phyloP scores from a whole-genome alignment of 2,888 invertebrate genomes.

The Sesia bembeciformis region DNA sequence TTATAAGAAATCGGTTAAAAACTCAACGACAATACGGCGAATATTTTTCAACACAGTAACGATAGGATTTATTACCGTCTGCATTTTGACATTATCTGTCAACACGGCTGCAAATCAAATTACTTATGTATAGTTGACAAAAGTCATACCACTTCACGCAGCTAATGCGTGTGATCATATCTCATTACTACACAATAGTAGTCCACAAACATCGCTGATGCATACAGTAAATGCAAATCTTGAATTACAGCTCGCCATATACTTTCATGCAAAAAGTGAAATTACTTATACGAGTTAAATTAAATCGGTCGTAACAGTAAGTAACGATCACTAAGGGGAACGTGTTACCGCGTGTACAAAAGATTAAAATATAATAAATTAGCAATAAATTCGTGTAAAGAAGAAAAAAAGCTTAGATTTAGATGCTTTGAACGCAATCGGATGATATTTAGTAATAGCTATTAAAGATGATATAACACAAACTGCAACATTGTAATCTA shows the following conservation, averaged over 20 bases:
- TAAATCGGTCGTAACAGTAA: constrained; percentile 18
- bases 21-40: too few relatives aligned
- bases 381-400: background rate
- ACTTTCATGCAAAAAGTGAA: constrained; percentile 10
- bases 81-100: constrained; percentile 3
- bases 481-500: background rate
- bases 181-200: constrained; percentile 26
- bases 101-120: constrained; percentile 8
- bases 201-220: constrained; percentile 24
- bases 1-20: too few relatives aligned
- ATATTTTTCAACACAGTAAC: too few relatives aligned
- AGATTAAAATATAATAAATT: background rate
- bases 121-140: constrained; percentile 1
- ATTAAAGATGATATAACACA: constrained; percentile 4
- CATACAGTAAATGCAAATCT: constrained; percentile 20
- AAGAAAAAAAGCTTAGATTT: constrained; percentile 1
- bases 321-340: constrained; percentile 20
- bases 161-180: constrained; percentile 19
- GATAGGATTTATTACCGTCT: too few relatives aligned
- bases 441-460: constrained; percentile 1
- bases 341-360: constrained; percentile 8
- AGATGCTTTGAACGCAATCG: background rate
- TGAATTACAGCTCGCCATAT: constrained; percentile 16
- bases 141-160: constrained; percentile 7
- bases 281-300: constrained; percentile 8